A percentile compares a stretch with the other conserved stretches of the same genome.
Evolutionary conservation across 30 jellyfish, hydroid and myxozoan species (phyloP).

Genomic region (Pelagia noctiluca): DNA sequence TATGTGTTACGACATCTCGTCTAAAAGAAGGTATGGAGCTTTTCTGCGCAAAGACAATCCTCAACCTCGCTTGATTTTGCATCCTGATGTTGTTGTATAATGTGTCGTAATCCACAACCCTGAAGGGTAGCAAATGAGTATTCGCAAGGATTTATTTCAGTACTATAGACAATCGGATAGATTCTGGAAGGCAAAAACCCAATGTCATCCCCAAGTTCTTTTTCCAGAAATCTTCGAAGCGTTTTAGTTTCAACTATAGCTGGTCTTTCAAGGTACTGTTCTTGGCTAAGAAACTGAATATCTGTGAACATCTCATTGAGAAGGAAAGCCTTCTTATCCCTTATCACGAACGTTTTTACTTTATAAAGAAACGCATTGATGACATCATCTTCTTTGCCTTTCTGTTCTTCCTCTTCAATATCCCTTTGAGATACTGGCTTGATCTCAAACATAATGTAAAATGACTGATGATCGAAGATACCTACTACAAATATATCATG

Average conservation of each 20-base stretch:
- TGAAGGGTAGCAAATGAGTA: slow-evolving; percentile 14
- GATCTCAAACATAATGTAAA: not conserved
- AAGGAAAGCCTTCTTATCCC: slow-evolving; percentile 17
- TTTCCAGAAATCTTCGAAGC: not conserved
- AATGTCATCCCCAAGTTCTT: slow-evolving; percentile 15
- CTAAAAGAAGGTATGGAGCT: not conserved
- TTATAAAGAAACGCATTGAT: slow-evolving; percentile 1
- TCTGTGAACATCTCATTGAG: slow-evolving; percentile 6
- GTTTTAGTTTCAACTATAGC: not conserved
- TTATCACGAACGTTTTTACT: not conserved
- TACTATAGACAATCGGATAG: slow-evolving; percentile 1
- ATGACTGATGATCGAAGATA: slow-evolving; percentile 11
- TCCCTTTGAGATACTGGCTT: not conserved
- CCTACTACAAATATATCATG: slow-evolving; percentile 19
- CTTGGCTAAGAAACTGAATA: slow-evolving; percentile 9
- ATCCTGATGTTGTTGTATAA: not conserved
- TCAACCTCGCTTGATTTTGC: not conserved
- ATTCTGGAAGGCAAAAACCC: slow-evolving; percentile 24
- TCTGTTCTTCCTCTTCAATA: no score
- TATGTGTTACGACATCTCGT: not conserved
- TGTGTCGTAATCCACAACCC: slow-evolving; percentile 18
- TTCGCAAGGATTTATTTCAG: slow-evolving; percentile 36
- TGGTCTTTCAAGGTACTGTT: slow-evolving; percentile 21
- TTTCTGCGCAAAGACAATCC: not conserved
- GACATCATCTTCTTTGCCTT: slow-evolving; percentile 9